phyloP scores from a whole-genome alignment of 2,797 vertebrate genomes.

The Protosalanx chinensis region DNA sequence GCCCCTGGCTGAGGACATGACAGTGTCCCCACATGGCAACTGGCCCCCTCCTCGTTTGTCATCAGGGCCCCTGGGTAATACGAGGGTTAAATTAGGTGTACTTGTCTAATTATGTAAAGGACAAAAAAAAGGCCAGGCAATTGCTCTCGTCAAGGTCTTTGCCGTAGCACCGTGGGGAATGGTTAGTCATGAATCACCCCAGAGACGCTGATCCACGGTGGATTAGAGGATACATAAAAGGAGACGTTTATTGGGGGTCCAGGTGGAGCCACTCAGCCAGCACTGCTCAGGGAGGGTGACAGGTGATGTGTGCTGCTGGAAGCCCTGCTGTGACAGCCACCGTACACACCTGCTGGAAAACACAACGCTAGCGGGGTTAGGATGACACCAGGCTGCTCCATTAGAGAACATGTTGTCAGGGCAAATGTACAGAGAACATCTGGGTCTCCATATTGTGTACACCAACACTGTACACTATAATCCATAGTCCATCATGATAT shows the following conservation, averaged over 20 bases:
- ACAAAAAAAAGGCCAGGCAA: conserved; percentile 64
- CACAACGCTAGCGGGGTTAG: conserved; percentile 7
- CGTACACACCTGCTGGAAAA: conserved; percentile 55
- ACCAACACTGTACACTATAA: too few species aligned
- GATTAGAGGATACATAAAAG: conserved; percentile 54
- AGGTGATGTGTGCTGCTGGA: conserved; percentile 7
- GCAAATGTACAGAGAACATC: conserved; percentile 7
- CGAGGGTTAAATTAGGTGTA: conserved; percentile 65
- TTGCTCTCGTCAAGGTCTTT: conserved; percentile 62
- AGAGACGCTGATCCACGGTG: conserved; percentile 34
- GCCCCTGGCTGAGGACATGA: conserved; percentile 43
- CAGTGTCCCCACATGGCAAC: conserved; percentile 52
- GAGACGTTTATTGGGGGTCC: neutral
- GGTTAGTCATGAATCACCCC: conserved; percentile 60
- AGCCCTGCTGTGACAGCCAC: conserved; percentile 24
- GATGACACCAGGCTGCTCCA: conserved; percentile 4
- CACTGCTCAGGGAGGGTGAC: neutral
- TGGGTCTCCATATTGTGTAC: too few species aligned
- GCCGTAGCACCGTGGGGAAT: conserved; percentile 40
- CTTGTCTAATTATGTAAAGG: conserved; percentile 72
- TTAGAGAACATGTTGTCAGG: conserved; percentile 16
- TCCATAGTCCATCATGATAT: too few species aligned
- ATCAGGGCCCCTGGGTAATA: conserved; percentile 65
- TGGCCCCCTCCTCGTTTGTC: conserved; percentile 61
- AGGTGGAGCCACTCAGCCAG: too few species aligned